Base-by-base conservation (phyloP, 2,888 invertebrate genomes). In the Cheiracanthium punctorium region DNA sequence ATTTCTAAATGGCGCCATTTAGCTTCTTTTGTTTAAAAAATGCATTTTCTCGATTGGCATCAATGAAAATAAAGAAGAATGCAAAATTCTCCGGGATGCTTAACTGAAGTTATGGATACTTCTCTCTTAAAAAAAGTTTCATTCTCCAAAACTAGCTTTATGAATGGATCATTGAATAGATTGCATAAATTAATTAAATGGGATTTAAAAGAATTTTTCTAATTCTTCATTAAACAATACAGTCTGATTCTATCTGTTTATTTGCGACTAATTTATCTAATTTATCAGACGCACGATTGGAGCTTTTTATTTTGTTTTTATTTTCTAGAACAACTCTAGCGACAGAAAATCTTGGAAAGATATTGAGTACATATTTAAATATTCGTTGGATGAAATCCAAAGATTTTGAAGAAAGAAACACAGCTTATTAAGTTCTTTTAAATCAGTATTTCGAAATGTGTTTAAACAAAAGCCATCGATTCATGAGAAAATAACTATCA, bases 1-100 rank as follows among this genome's bases (percentile, higher is more conserved):
- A 58, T 24, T 58, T 58, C n/a, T 58, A 58, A 58, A 58, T 58
- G 58, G 24, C 58, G 17, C 24, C 58, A 58, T 58, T 58, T 24
- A 58, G 58, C 58, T 20, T 12, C 58, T 48, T 58, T 58, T 58
- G 58, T 58, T 58, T 58, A 7, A 4, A 58, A 58, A 24, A 58
- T 58, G 12, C 12, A 5, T 24, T 58, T 58, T 24, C 10, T 37
- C 37, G 4, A 58, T 58, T 58, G 58, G 24, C 20, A 58, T 24
- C 24, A 17, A 58, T 7, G 24, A 58, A 10, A 20, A 24, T 24
- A 17, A 58, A 58, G 1, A 24, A 5, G 14, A 24, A 7, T 58
- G 4, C 58, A 24, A 24, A 58, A 48, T 10, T 8, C 20, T 58
- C 20, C 4, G n/a, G 1, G 17, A 17, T 17, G 5, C 24, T 24